A percentile compares a stretch with the other conserved stretches of the same genome.
Evolutionary conservation across 2,797 vertebrate genomes (phyloP).

Genomic region (Varecia variegata): DNA sequence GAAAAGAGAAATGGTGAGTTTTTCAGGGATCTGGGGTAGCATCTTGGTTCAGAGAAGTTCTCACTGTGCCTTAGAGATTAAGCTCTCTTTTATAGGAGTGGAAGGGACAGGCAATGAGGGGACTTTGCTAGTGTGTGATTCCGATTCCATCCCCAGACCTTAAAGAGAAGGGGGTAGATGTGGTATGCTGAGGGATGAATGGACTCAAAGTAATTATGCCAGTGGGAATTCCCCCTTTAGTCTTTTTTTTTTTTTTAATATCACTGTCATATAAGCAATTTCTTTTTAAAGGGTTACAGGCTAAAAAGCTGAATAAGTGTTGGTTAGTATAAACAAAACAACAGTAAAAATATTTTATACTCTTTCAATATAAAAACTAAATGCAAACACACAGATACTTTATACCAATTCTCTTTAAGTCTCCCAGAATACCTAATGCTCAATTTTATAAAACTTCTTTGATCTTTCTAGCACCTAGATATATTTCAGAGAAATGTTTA

Average conservation of each 20-base stretch:
- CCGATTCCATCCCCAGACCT: neutral
- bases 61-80: neutral
- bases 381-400: neutral
- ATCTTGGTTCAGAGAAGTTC: neutral
- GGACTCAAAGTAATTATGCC: neutral
- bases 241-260: neutral
- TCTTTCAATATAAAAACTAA: neutral
- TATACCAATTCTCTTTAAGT: neutral
- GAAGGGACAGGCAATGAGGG: neutral
- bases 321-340: neutral
- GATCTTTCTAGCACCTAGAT: neutral
- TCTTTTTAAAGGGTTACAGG: neutral
- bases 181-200: neutral
- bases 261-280: neutral
- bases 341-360: neutral
- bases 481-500: slow-evolving; percentile 24
- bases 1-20: neutral
- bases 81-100: neutral
- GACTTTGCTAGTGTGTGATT: neutral
- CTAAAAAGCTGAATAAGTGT: neutral
- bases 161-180: neutral
- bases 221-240: neutral
- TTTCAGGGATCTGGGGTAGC: neutral
- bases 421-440: neutral
- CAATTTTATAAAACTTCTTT: neutral